These are phyloP conservation scores for Verasper variegatus DNA, from an alignment of 2,113 vertebrate species.

Conservation along the genomic window DNA sequence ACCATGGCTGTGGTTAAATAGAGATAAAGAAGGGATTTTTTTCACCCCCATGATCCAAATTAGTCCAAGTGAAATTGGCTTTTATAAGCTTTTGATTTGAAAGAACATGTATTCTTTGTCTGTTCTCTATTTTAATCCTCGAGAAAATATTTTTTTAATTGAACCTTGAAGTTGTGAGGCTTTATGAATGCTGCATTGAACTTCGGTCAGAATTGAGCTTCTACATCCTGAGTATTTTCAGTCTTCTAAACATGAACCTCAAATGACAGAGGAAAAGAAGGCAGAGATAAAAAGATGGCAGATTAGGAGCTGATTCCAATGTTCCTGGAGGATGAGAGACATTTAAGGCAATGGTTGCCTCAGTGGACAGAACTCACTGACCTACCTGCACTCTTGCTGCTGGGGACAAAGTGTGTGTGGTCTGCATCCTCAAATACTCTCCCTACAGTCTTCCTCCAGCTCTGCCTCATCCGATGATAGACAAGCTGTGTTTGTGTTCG, in stretches of 20 bases:
- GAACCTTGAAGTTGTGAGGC: too few species aligned
- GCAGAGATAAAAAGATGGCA: background rate
- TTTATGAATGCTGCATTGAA: background rate
- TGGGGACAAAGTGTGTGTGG: background rate
- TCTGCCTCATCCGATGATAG: background rate
- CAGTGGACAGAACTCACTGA: constrained; percentile 5
- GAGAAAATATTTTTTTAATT: too few species aligned
- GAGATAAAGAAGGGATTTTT: too few species aligned
- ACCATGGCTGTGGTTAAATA: background rate
- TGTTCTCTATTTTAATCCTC: too few species aligned
- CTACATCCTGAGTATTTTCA: background rate
- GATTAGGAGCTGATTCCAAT: constrained; percentile 2
- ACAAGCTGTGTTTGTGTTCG: background rate
- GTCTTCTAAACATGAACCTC: background rate
- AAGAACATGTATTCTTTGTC: too few species aligned
- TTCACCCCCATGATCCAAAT: background rate
- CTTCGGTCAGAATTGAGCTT: background rate
- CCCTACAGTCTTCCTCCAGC: background rate
- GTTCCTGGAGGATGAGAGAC: constrained; percentile 8
- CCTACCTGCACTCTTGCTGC: constrained; percentile 17
- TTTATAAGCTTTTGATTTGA: too few species aligned
- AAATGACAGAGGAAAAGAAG: background rate
- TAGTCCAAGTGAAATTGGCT: too few species aligned
- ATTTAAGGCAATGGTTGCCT: constrained; percentile 9
- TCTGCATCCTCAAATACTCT: constrained; percentile 35